phyloP scores from a whole-genome alignment of 1,140 invertebrate genomes.

The Lineus longissimus region DNA sequence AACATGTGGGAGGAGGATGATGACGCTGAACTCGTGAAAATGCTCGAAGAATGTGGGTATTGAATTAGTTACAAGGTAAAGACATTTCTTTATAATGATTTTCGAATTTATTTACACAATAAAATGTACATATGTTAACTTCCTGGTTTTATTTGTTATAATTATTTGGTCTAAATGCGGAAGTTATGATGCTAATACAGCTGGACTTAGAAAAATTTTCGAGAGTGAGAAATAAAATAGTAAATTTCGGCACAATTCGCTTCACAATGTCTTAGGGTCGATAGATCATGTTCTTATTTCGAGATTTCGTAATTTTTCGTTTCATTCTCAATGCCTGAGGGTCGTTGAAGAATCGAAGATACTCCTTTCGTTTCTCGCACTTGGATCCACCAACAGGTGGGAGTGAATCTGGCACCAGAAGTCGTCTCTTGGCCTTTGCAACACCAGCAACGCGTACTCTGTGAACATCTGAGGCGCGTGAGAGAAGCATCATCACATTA shows the following conservation, averaged over 20 bases:
- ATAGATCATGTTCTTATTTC: slow-evolving; percentile 7
- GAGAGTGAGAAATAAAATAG: no score
- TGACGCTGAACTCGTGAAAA: background rate
- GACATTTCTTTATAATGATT: no score
- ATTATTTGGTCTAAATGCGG: no score
- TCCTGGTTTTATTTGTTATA: no score
- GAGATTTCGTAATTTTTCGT: slow-evolving; percentile 3
- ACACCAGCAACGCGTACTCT: slow-evolving; percentile 6
- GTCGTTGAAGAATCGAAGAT: slow-evolving; percentile 1
- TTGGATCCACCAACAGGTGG: background rate
- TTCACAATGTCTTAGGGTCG: no score
- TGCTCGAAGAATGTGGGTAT: background rate
- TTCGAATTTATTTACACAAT: no score
- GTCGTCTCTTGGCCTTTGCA: slow-evolving; percentile 2
- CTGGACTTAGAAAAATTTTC: no score
- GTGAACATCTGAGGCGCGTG: background rate
- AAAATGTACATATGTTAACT: no score
- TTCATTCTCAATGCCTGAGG: background rate
- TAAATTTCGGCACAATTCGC: no score
- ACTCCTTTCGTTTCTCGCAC: slow-evolving; percentile 2
- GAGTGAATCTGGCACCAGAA: background rate
- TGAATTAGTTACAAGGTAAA: no score
- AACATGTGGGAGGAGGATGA: background rate
- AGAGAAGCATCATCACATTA: slow-evolving; percentile 6
- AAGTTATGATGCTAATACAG: no score